Evolutionary conservation across 2,888 invertebrate genomes (phyloP).

Genomic region (Cephus runcator): DNA sequence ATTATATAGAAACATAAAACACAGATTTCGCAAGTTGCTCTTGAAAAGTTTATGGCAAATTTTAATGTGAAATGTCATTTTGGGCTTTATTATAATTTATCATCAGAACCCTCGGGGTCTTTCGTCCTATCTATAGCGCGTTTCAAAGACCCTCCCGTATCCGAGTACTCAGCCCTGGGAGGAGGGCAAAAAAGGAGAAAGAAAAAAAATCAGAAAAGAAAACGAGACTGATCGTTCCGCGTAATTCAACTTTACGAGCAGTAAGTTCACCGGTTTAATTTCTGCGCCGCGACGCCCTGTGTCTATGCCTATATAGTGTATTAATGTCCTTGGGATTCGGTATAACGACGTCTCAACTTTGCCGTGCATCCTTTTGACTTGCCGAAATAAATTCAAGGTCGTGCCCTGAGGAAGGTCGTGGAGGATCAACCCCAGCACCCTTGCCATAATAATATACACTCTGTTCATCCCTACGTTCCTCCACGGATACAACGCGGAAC

Average conservation of each 20-base stretch:
- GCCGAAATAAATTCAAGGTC: background rate
- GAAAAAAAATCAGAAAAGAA: background rate
- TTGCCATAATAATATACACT: background rate
- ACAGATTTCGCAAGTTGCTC: background rate
- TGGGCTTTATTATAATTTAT: background rate
- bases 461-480: background rate
- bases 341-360: background rate
- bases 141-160: background rate
- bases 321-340: background rate
- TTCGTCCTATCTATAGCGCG: background rate
- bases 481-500: background rate
- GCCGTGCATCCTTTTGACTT: background rate
- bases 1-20: background rate
- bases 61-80: background rate
- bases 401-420: background rate
- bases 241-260: background rate
- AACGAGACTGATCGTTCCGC: background rate
- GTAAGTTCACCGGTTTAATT: background rate
- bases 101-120: background rate
- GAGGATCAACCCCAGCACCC: background rate
- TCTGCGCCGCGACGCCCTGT: background rate
- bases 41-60: background rate
- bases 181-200: background rate
- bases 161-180: background rate
- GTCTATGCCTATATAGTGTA: background rate